Percentiles rank a stretch among this genome's conserved stretches.
phyloP scores from a whole-genome alignment of 2,113 vertebrate species.

The Triplophysa tibetana region DNA sequence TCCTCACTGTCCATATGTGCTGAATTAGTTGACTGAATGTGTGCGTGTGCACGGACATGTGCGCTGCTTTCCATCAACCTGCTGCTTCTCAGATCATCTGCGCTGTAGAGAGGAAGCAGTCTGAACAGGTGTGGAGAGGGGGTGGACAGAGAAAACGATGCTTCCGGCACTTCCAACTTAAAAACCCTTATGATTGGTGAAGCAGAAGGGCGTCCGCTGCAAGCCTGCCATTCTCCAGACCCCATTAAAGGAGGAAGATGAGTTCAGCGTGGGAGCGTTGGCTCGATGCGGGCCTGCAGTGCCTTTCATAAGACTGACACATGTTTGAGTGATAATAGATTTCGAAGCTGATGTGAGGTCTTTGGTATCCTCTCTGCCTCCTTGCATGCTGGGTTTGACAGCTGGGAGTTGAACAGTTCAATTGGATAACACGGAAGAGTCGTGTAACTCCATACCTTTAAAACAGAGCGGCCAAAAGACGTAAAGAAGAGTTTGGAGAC shows the following conservation, averaged over 20 bases:
- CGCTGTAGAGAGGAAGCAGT: constrained; percentile 37
- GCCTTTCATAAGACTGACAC: constrained; percentile 23
- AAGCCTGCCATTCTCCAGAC: constrained; percentile 8
- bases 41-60: constrained; percentile 6
- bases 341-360: constrained; percentile 29
- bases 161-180: constrained; percentile 40
- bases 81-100: constrained; percentile 38
- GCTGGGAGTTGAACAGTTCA: constrained; percentile 39
- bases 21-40: constrained; percentile 12
- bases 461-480: constrained; percentile 49
- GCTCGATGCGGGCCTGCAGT: constrained; percentile 17
- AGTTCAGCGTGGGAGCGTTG: constrained; percentile 6
- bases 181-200: constrained; percentile 45
- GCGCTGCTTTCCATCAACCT: constrained; percentile 53
- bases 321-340: constrained; percentile 6
- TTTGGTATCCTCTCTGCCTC: constrained; percentile 1
- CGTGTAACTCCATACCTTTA: constrained; percentile 48
- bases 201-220: background rate
- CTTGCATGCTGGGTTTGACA: constrained; percentile 45
- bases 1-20: constrained; percentile 25
- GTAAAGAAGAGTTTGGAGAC: constrained; percentile 27
- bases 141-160: constrained; percentile 40
- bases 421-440: constrained; percentile 47
- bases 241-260: constrained; percentile 31
- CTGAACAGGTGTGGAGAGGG: constrained; percentile 54